Evolutionary conservation across 2,797 vertebrate species (phyloP).

Genomic region (Delichon dasypus): DNA sequence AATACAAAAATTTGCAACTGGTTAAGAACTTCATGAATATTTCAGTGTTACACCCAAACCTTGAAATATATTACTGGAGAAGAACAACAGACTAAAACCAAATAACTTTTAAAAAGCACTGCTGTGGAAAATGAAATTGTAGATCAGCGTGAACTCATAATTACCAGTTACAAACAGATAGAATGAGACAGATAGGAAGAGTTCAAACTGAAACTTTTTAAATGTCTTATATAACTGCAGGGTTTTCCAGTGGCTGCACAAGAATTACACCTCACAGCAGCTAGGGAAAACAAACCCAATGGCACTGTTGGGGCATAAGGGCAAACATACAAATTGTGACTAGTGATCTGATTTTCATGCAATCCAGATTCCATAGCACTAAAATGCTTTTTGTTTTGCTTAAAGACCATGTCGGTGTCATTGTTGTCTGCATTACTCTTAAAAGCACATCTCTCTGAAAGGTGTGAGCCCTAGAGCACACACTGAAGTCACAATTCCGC

Average conservation of each 20-base stretch:
- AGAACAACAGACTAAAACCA: neutral
- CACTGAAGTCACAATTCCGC: neutral
- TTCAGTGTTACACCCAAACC: neutral
- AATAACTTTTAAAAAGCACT: neutral
- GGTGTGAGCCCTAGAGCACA: neutral
- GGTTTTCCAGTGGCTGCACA: conserved; percentile 27
- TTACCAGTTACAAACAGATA: conserved; percentile 29
- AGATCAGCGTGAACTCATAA: neutral
- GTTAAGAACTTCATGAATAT: neutral
- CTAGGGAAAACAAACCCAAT: neutral
- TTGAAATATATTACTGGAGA: neutral
- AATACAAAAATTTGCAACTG: neutral
- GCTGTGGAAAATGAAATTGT: conserved; percentile 11
- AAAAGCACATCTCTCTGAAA: neutral
- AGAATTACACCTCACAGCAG: neutral
- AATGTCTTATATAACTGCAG: conserved; percentile 2
- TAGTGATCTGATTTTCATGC: neutral
- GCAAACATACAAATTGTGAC: neutral
- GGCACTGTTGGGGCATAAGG: fast-evolving
- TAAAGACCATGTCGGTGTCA: neutral
- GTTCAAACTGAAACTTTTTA: conserved; percentile 10
- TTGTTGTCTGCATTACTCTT: neutral
- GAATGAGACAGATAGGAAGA: conserved; percentile 20
- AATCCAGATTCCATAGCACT: neutral
- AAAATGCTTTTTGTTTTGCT: neutral